These are phyloP conservation scores for Atta texana DNA, from an alignment of 1,140 invertebrate genomes.

Conservation along the genomic window DNA sequence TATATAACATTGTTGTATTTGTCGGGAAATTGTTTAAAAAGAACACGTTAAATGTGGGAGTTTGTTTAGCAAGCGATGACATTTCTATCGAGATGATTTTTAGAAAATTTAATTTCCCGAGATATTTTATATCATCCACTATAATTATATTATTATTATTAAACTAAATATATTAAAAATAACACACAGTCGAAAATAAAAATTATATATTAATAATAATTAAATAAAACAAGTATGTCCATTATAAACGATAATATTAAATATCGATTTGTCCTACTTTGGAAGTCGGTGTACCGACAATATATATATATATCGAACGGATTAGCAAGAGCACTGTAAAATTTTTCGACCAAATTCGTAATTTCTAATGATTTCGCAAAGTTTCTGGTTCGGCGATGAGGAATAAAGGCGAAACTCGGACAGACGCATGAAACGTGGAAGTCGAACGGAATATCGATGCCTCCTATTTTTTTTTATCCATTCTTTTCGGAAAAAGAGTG, in stretches of 20 bases:
- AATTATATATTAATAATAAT: constrained; percentile 5
- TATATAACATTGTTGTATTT: background rate
- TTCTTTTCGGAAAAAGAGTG: constrained; percentile 22
- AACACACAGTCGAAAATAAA: background rate
- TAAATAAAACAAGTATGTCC: background rate
- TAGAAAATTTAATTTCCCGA: background rate
- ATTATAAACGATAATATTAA: background rate
- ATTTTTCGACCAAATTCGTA: background rate
- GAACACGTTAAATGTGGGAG: background rate
- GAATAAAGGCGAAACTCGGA: background rate
- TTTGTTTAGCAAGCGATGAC: constrained; percentile 9
- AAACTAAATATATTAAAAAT: background rate
- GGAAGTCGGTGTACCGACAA: background rate
- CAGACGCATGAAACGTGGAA: background rate
- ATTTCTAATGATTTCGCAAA: constrained; percentile 9
- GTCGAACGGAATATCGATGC: background rate
- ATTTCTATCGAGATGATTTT: background rate
- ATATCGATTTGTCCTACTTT: background rate
- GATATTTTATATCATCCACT: background rate
- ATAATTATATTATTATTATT: constrained; percentile 15
- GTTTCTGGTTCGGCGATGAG: background rate
- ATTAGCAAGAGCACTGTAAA: background rate
- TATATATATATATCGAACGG: background rate
- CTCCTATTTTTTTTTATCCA: background rate
- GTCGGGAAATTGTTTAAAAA: background rate